Evolutionary conservation across 2,888 invertebrate genomes (phyloP).

Genomic region (Eupithecia centaureata): DNA sequence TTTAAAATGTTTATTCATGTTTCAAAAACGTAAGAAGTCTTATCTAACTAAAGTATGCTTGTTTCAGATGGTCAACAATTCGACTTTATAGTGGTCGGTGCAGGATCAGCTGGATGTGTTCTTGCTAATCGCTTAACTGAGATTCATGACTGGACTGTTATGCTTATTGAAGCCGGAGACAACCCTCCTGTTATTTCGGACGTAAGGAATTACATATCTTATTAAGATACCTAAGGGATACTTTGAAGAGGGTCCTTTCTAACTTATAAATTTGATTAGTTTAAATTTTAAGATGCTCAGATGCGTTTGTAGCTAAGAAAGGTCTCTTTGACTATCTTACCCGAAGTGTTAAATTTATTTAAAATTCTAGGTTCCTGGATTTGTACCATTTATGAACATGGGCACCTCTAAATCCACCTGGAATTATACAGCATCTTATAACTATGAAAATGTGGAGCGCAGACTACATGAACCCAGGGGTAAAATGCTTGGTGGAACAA

Average conservation of each 20-base stretch:
- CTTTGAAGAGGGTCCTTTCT: not conserved
- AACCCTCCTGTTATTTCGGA: slow-evolving; percentile 51
- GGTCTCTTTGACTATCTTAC: not conserved
- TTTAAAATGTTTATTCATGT: too few relatives aligned
- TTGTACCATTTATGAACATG: slow-evolving; percentile 43
- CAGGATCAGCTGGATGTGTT: slow-evolving; percentile 51
- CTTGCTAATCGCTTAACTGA: slow-evolving; percentile 53
- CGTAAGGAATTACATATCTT: slow-evolving; percentile 48
- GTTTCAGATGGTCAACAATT: slow-evolving; percentile 56
- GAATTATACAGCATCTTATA: slow-evolving; percentile 39
- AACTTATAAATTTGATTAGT: not conserved
- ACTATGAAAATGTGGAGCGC: not conserved
- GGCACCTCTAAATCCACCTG: slow-evolving; percentile 44
- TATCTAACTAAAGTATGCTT: too few relatives aligned
- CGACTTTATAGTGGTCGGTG: slow-evolving; percentile 59
- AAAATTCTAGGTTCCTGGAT: slow-evolving; percentile 55
- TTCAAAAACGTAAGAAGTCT: too few relatives aligned
- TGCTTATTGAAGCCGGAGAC: slow-evolving; percentile 54
- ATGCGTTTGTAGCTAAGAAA: not conserved
- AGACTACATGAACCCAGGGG: slow-evolving; percentile 77
- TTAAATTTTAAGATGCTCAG: not conserved
- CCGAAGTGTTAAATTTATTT: not conserved
- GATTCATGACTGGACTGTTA: slow-evolving; percentile 46
- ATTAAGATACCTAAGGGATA: not conserved
- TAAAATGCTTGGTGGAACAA: slow-evolving; percentile 86